Evolutionary conservation across 2,888 invertebrate genomes (phyloP), one percentile per base, ranked within the genome.

Genomic region (Neocrepidodera transversa): DNA sequence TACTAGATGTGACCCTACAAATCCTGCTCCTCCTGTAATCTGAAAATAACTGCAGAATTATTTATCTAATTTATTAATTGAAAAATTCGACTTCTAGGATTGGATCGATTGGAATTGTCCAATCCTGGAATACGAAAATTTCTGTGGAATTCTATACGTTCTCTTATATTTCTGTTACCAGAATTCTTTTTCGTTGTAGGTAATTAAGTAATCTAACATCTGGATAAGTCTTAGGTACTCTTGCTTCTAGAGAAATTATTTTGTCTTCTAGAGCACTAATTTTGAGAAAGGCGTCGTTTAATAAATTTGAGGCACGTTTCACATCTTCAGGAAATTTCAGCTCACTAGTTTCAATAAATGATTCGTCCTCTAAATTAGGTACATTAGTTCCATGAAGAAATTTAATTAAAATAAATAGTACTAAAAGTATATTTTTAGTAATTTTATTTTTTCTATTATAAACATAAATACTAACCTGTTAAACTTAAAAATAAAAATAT

Each of bases 1-100:
- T 0, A 97, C 96, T 18, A 99, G 83, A 80, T 99, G 99, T 0
- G 97, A 98, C 0, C 99, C 99, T n/a, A 98, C 97, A 82, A 98
- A 98, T 1, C 97, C 98, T 4, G 97, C 97, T 8, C 97, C 97
- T 42, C 97, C 97, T 5, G 97, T 96, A 50, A 95, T 87, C 87
- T 92, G 79, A 35, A 82, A 75, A 7, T 23, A 35, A 52, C 8
- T 6, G 35, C 4, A 10, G 16, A 3, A 35, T 2, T 32, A 8
- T 7, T 17, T 8, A 17, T 23, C 17, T 45, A 2, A 7, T 23
- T 23, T 8, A 20, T 23, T 18, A 20, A 23, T 45, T n/a, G n/a
- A n/a, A n/a, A n/a, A n/a, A n/a, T n/a, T n/a, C n/a, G n/a, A n/a
- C n/a, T n/a, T n/a, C n/a, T n/a, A n/a, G n/a, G n/a, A n/a, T n/a